Percentiles rank a stretch among this genome's conserved stretches.
Conservation (phyloP, 2,888 invertebrate genomes). For the Plusia festucae region DNA sequence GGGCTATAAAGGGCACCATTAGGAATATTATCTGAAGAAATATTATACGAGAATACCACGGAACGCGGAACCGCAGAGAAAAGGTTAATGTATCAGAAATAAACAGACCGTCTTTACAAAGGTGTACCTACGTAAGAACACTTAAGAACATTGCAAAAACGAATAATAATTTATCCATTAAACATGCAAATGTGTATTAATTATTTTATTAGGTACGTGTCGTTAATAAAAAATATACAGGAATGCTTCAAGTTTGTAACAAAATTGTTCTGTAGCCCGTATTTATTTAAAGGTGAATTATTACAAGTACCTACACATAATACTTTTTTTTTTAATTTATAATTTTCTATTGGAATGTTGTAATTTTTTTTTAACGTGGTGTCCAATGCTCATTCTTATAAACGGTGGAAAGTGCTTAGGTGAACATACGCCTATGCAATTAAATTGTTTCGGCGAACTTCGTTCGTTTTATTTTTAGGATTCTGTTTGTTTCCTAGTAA, state of each 20-base stretch:
- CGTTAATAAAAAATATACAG: too few relatives aligned
- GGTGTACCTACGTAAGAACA: not conserved
- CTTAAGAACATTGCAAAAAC: not conserved
- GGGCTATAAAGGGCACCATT: too few relatives aligned
- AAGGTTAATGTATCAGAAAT: constrained; percentile 39
- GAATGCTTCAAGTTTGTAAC: too few relatives aligned
- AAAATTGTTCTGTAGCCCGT: too few relatives aligned
- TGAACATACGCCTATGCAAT: not conserved
- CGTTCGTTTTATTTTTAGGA: not conserved
- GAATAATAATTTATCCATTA: not conserved
- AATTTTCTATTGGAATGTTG: not conserved
- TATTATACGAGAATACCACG: constrained; percentile 6
- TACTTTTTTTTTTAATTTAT: too few relatives aligned
- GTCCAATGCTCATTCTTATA: too few relatives aligned
- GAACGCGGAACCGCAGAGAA: constrained; percentile 12
- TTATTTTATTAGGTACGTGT: too few relatives aligned
- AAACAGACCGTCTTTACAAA: constrained; percentile 15
- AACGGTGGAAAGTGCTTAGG: not conserved
- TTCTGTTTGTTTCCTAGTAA: not conserved
- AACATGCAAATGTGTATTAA: too few relatives aligned
- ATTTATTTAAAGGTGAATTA: too few relatives aligned
- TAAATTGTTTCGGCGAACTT: not conserved
- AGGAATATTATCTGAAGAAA: not conserved
- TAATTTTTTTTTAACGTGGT: not conserved
- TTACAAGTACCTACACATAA: too few relatives aligned